Conservation (phyloP, 53 echinoderm and acorn worm species). For the Paracentrotus lividus region DNA sequence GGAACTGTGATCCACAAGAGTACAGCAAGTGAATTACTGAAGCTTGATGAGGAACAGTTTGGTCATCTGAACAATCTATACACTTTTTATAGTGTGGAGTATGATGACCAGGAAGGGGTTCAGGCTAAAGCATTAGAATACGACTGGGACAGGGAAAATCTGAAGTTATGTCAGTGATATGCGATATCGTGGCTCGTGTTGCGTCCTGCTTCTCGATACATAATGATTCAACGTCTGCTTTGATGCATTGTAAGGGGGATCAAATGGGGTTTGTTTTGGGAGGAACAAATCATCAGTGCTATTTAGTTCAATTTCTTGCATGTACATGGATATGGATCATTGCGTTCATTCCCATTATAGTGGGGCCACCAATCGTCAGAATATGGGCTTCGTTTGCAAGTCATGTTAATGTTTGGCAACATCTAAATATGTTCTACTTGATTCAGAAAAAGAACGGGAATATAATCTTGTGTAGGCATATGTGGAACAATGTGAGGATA, state of each 20-base stretch:
- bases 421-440: too few species aligned
- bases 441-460: too few species aligned
- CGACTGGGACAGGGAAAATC: slow-evolving; percentile 54
- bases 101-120: not conserved
- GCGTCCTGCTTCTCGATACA: not conserved
- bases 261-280: not conserved
- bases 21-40: slow-evolving; percentile 37
- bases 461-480: too few species aligned
- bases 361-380: too few species aligned
- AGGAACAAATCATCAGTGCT: not conserved
- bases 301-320: too few species aligned
- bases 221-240: not conserved
- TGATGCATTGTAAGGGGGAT: not conserved
- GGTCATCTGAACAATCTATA: slow-evolving; percentile 57
- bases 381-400: too few species aligned
- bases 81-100: slow-evolving; percentile 52
- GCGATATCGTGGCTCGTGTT: not conserved
- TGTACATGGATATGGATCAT: too few species aligned
- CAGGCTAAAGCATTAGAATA: slow-evolving; percentile 29
- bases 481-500: too few species aligned
- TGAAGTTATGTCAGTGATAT: not conserved
- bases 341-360: too few species aligned
- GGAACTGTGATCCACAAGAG: slow-evolving; percentile 51
- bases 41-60: slow-evolving; percentile 56
- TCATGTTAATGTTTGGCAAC: too few species aligned